A percentile compares a stretch with the other conserved stretches of the same genome.
phyloP scores from a whole-genome alignment of 2,113 vertebrate species.

The Nestor notabilis region DNA sequence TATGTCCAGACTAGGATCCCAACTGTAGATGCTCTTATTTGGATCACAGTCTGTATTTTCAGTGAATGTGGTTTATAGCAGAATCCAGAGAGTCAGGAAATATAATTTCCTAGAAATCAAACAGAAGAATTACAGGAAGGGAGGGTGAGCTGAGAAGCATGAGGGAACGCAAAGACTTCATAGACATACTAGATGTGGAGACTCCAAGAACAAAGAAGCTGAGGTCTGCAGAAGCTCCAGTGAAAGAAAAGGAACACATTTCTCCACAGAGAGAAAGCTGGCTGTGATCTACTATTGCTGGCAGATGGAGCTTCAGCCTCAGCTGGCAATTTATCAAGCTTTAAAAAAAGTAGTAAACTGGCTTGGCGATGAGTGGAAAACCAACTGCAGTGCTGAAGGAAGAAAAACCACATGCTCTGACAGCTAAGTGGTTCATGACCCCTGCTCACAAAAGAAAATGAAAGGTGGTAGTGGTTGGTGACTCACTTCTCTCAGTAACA shows the following conservation, averaged over 20 bases:
- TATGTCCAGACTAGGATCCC: not conserved
- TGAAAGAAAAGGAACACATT: not conserved
- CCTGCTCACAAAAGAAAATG: not conserved
- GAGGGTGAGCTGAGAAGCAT: not conserved
- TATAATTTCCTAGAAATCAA: slow-evolving; percentile 29
- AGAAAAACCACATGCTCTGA: slow-evolving; percentile 16
- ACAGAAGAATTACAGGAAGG: not conserved
- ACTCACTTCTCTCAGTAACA: not conserved
- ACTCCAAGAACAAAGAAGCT: not conserved
- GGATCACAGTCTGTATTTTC: slow-evolving; percentile 2
- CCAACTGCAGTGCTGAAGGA: slow-evolving; percentile 3
- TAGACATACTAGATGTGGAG: not conserved
- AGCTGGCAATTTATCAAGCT: slow-evolving; percentile 47
- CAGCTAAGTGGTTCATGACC: not conserved
- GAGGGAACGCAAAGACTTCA: not conserved
- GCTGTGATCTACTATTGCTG: slow-evolving; percentile 33
- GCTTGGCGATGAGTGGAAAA: slow-evolving; percentile 38
- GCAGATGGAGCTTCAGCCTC: slow-evolving; percentile 53
- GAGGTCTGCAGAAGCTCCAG: not conserved
- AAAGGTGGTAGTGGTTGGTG: slow-evolving; percentile 11
- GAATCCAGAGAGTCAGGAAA: slow-evolving; percentile 10
- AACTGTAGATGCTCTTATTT: not conserved
- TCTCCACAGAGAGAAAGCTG: slow-evolving; percentile 18
- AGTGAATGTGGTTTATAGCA: not conserved
- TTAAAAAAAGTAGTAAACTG: slow-evolving; percentile 18